Evolutionary conservation across 2,888 invertebrate species (phyloP), one percentile per base, ranked within the genome.

Genomic region (Leucania comma): DNA sequence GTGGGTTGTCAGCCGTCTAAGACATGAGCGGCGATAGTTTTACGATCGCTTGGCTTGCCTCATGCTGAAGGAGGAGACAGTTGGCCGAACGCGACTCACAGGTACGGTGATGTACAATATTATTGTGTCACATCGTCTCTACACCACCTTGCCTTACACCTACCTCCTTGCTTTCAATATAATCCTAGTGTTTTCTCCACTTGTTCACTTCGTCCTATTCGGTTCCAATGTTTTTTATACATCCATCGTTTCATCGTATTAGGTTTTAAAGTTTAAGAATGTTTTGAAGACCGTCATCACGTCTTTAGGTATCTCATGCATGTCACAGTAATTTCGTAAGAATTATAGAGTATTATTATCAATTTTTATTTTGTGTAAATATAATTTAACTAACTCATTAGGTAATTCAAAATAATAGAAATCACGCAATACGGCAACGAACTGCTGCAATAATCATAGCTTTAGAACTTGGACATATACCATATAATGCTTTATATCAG

Each of bases 11-110:
- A 61, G 54, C 73, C 73, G 78, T 62, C 79, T 84, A 76, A 84
- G 86, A 89, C 86, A 88, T 74, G 58, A 78, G 86, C 78, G 68
- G 70, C 80, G 70, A 85, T 88, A 86, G 82, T 82, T 86, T 83
- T 80, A 86, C 78, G 88, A 88, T 82, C 79, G 94, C 94, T 94
- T 94, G 85, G 95, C 95, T 95, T 95, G 84, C 83, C 87, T 92
- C 92, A 93, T 91, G 92, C 91, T 88, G 93, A 78, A 80, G 88
- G 86, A 81, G 88, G 85, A 83, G 83, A 80, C 81, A 78, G 85
- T 75, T 75, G 17, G 87, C 78, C 76, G 81, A 80, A 80, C 69
- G 81, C 85, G 80, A 83, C 74, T 73, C 75, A 84, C 88, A 93
- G 94, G 93, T 94, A 94, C 79, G 88, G 87, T 89, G 88, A 83